phyloP scores from a whole-genome alignment of 2,797 vertebrate genomes.

The Anolis apletophallus region DNA sequence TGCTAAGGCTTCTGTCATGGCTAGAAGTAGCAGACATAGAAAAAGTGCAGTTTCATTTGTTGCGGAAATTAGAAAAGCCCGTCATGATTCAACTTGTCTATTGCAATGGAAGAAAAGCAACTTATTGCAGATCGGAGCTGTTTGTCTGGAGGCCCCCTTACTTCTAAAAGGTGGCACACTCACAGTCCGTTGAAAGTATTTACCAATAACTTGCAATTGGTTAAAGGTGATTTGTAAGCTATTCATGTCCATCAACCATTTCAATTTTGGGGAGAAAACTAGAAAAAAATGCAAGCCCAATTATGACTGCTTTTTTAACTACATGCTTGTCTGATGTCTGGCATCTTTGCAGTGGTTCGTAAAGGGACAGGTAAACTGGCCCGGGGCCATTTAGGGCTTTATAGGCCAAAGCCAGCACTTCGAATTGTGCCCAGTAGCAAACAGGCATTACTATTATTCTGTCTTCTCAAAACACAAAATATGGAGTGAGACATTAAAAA shows the following conservation, averaged over 20 bases:
- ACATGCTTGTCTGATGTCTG: neutral
- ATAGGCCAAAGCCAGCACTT: no score
- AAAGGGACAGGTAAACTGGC: no score
- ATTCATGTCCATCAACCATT: neutral
- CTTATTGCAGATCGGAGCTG: neutral
- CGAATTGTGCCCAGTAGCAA: no score
- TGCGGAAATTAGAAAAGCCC: neutral
- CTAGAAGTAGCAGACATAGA: neutral
- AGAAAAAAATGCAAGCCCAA: neutral
- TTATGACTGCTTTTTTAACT: neutral
- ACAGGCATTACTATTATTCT: no score
- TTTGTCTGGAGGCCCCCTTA: neutral
- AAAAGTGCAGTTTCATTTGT: neutral
- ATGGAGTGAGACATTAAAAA: neutral
- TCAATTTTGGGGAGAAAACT: neutral
- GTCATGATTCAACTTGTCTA: neutral
- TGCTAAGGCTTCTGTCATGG: neutral
- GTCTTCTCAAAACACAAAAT: neutral
- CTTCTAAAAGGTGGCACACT: neutral
- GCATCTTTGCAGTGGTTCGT: no score
- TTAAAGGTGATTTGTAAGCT: neutral
- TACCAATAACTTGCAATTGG: neutral
- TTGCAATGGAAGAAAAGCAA: neutral
- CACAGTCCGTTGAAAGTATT: neutral
- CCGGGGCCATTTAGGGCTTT: no score